These are phyloP conservation scores for Sandelia bainsii DNA, from an alignment of 2,797 vertebrate species.

Conservation along the genomic window DNA sequence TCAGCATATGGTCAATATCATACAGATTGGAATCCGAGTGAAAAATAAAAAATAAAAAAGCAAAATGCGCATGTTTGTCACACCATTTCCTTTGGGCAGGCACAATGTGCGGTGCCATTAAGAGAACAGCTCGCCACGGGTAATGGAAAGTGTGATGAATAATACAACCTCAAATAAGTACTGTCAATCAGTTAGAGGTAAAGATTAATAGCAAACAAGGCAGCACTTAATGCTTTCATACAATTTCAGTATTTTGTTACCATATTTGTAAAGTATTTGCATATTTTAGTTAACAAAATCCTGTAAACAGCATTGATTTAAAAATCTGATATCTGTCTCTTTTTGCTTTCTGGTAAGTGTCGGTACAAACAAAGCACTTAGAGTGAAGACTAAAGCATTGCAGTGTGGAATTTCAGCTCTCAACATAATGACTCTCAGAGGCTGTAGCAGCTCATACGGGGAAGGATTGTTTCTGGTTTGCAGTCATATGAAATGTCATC, in stretches of 20 bases:
- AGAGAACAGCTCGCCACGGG: constrained; percentile 55
- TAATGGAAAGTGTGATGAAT: constrained; percentile 72
- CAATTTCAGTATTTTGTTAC: constrained; percentile 40
- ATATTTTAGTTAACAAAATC: constrained; percentile 38
- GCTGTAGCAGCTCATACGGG: constrained; percentile 72
- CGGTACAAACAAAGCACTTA: constrained; percentile 74
- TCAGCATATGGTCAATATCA: constrained; percentile 79
- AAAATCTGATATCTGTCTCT: constrained; percentile 59
- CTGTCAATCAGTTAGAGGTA: constrained; percentile 68
- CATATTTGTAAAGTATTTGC: constrained; percentile 39
- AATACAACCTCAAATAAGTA: constrained; percentile 68
- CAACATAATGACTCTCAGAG: constrained; percentile 78
- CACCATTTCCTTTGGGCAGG: constrained; percentile 66
- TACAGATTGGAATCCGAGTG: constrained; percentile 65
- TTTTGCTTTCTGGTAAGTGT: constrained; percentile 70
- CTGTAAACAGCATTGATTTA: constrained; percentile 48
- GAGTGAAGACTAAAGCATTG: constrained; percentile 67
- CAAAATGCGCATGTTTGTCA: constrained; percentile 70
- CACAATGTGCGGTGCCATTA: constrained; percentile 65
- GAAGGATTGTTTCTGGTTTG: constrained; percentile 81
- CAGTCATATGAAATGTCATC: constrained; percentile 85
- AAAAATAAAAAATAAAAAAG: constrained; percentile 52
- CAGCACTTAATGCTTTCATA: constrained; percentile 30
- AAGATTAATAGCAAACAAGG: constrained; percentile 59
- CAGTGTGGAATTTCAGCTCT: constrained; percentile 77